These are phyloP conservation scores for Carapus acus DNA, from an alignment of 2,797 vertebrate genomes.

Conservation along the genomic window DNA sequence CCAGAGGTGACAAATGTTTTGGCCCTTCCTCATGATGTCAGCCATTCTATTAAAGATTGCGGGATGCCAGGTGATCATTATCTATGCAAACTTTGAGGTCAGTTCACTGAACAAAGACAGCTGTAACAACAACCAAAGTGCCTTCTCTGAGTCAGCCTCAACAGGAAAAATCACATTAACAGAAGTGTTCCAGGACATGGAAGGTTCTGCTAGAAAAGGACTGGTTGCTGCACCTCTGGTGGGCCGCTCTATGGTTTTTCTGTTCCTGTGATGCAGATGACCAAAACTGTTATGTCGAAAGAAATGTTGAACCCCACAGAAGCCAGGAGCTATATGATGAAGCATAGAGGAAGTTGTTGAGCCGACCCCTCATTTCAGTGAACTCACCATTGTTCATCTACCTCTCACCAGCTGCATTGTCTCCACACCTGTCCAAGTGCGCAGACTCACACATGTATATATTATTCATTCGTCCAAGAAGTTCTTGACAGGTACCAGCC, in stretches of 20 bases:
- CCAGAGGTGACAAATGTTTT: too few relatives aligned
- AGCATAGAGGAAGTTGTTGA: slow-evolving; percentile 11
- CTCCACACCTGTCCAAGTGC: slow-evolving; percentile 45
- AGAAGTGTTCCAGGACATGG: not conserved
- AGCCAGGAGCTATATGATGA: slow-evolving; percentile 20
- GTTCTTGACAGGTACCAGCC: slow-evolving; percentile 42
- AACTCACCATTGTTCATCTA: slow-evolving; percentile 36
- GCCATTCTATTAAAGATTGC: too few relatives aligned
- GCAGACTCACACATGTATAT: too few relatives aligned
- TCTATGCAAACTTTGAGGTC: too few relatives aligned
- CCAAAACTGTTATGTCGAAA: slow-evolving; percentile 33
- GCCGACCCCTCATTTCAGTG: slow-evolving; percentile 38
- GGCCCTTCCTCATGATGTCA: too few relatives aligned
- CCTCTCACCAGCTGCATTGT: slow-evolving; percentile 47
- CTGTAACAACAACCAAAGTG: not conserved
- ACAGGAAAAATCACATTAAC: not conserved
- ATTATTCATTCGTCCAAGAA: slow-evolving; percentile 43
- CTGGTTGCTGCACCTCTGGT: slow-evolving; percentile 22
- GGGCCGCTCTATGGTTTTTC: slow-evolving; percentile 20
- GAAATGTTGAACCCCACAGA: slow-evolving; percentile 42
- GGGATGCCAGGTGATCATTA: too few relatives aligned
- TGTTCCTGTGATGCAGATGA: slow-evolving; percentile 15
- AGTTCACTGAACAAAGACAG: too few relatives aligned
- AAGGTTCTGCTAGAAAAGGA: not conserved
- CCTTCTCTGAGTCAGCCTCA: not conserved